Evolutionary conservation across 2,888 invertebrate species (phyloP), one percentile per base, ranked within the genome.

Genomic region (Acronicta leporina): DNA sequence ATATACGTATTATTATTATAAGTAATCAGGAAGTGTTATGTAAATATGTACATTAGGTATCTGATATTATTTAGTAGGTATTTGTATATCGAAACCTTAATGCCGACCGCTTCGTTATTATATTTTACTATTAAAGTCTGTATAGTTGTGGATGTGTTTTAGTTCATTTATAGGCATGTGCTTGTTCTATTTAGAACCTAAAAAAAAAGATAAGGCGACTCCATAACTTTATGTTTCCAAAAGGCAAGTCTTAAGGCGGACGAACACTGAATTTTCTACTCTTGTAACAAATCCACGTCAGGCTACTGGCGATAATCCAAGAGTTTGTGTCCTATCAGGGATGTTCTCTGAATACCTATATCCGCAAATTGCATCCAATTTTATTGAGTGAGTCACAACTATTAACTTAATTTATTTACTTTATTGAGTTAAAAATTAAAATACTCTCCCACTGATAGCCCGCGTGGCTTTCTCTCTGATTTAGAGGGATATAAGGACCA

Each of bases 261-360:
- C 74, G 84, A 83, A 79, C 83, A 84, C 85, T 85, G 88, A 86
- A 87, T 90, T 90, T 90, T 86, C 85, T 84, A 82, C 82, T 86
- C 79, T 77, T 81, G 86, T 84, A 84, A 88, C 88, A 88, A 88
- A 90, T 88, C 86, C 81, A 87, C 82, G 86, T 87, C 87, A 84
- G 82, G 72, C 75, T 78, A 83, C 82, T 89, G 88, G 90, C 87
- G 86, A 86, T 89, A 88, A 90, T 90, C 89, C 88, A 88, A 87
- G 81, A 85, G 80, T 86, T 86, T 86, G 84, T 82, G 85, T 82
- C 82, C 82, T 84, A 83, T 82, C 77, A 80, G 76, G 75, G 82
- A 76, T 82, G 81, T 80, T 84, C 77, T 65, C 80, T 74, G 83
- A 79, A 79, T 84, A 79, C 79, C 59, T 81, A 66, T 73, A 68